Conservation (phyloP, 1,140 invertebrate genomes). For the Amyelois transitella region DNA sequence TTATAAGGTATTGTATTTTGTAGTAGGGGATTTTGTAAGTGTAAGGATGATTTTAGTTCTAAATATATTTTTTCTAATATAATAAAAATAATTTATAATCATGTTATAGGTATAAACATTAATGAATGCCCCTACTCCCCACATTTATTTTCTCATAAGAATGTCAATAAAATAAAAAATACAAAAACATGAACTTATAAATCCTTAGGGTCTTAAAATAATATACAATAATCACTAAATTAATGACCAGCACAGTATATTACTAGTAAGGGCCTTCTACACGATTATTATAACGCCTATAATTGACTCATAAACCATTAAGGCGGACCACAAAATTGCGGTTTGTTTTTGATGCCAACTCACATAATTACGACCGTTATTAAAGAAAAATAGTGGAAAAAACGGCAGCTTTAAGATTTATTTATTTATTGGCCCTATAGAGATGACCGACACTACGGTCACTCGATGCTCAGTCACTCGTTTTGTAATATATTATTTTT, state of each 20-base stretch:
- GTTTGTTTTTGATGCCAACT: conserved; percentile 65
- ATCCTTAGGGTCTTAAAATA: not conserved
- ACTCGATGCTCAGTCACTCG: conserved; percentile 17
- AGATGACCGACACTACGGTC: conserved; percentile 19
- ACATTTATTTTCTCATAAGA: no score
- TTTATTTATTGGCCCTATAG: conserved; percentile 60
- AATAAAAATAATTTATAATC: no score
- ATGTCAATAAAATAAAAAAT: no score
- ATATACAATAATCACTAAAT: conserved; percentile 25
- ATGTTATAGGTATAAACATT: no score
- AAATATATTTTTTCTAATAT: no score
- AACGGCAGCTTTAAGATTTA: conserved; percentile 57
- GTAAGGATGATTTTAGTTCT: no score
- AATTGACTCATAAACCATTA: conserved; percentile 66
- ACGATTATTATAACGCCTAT: conserved; percentile 67
- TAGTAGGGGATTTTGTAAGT: no score
- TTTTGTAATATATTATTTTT: not conserved
- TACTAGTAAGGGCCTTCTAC: conserved; percentile 43
- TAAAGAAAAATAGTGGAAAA: conserved; percentile 52
- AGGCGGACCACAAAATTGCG: conserved; percentile 57
- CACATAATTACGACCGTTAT: conserved; percentile 58
- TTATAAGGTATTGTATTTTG: no score
- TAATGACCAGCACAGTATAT: conserved; percentile 46
- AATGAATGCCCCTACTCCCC: no score
- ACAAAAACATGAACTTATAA: no score